Evolutionary conservation across 2,888 invertebrate species (phyloP).

Genomic region (Leptura quadrifasciata): DNA sequence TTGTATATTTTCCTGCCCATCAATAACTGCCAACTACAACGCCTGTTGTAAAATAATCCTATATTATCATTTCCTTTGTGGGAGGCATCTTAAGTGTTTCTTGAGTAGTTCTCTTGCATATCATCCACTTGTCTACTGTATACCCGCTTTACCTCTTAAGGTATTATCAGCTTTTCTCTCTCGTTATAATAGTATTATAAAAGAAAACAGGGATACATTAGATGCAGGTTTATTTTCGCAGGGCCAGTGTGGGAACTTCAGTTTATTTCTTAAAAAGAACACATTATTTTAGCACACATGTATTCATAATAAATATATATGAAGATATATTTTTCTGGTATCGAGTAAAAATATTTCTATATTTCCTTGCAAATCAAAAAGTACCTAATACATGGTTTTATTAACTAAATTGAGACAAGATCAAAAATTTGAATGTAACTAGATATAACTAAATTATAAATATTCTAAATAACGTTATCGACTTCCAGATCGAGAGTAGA

Average conservation of each 20-base stretch:
- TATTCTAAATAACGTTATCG: no score
- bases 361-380: no score
- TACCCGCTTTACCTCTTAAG: constrained; percentile 13
- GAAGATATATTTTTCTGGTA: no score
- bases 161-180: constrained; percentile 10
- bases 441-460: no score
- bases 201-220: background rate
- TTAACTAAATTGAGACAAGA: no score
- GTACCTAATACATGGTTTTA: no score
- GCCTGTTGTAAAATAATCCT: constrained; percentile 13
- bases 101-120: constrained; percentile 19
- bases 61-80: constrained; percentile 13
- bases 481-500: no score
- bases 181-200: constrained; percentile 18
- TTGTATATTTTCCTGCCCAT: background rate
- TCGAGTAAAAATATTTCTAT: no score
- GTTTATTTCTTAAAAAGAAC: no score
- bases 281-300: no score
- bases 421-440: no score
- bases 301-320: no score
- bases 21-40: background rate
- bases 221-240: background rate
- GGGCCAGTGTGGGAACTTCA: background rate
- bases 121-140: constrained; percentile 14
- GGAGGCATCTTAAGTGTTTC: constrained; percentile 1